Evolutionary conservation across 2,113 vertebrate genomes (phyloP), one percentile per base, ranked within the genome.

Genomic region (Lepus europaeus): DNA sequence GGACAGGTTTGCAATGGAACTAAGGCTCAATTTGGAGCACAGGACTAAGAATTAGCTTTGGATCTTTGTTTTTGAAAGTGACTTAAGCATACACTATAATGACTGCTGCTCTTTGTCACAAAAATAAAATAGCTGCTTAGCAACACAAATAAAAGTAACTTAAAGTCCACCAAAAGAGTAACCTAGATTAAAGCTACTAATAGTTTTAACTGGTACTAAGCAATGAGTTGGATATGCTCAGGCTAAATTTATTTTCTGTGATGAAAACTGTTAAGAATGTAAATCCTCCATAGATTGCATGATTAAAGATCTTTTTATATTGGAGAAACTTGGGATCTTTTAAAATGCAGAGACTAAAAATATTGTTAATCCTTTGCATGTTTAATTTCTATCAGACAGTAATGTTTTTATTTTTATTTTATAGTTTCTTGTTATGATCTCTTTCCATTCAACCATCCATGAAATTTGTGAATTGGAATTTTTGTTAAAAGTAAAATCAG

Each of bases 271-370:
- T 97, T 82, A 1, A 93, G 74, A 96, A 91, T 96, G 96, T 64
- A 97, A 96, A 96, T 97, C 66, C 97, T 97, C 20, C 78, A 95
- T 97, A 95, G 77, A 83, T 93, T 97, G 61, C 56, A 82, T 95
- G 90, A 93, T 86, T 96, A 97, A 78, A 91, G 49, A 39, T 95
- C 72, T 92, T 95, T 66, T 66, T 94, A 87, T 69, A 84, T 0
- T 39, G 59, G 96, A 91, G 94, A 89, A 92, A 94, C 76, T 59
- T 89, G 25, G 29, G 74, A 51, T n/a, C 23, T 73, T 88, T 87
- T 81, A n/a, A 74, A 95, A 91, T 93, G 8, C 2, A 84, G 79
- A 80, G 14, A 0, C 61, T 92, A 73, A 69, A 90, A 89, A 61
- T 79, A 90, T 66, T 95, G 96, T 83, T 89, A 81, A 74, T 70